Conservation (phyloP, 2,888 invertebrate species). For the Agrotis exclamationis region DNA sequence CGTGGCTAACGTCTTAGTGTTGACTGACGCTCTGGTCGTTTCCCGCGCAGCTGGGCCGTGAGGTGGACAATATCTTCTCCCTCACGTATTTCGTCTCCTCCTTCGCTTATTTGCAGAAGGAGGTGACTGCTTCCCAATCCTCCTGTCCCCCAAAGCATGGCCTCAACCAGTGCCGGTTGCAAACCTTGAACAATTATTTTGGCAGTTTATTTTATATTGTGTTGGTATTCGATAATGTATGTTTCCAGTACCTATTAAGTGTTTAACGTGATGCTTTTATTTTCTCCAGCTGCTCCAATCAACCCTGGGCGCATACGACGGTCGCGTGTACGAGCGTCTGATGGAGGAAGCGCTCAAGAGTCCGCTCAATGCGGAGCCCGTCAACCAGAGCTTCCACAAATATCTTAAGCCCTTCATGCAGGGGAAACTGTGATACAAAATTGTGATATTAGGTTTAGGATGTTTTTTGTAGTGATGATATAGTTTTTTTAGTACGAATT, state of each 20-base stretch:
- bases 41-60: too few species aligned
- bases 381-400: slow-evolving; percentile 93
- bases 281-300: slow-evolving; percentile 88
- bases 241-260: background rate
- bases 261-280: too few species aligned
- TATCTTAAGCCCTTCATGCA: slow-evolving; percentile 95
- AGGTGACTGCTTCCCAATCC: too few species aligned
- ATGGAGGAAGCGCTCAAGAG: slow-evolving; percentile 95
- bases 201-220: background rate
- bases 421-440: slow-evolving; percentile 91
- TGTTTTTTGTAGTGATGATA: background rate
- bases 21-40: too few species aligned
- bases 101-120: too few species aligned
- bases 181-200: background rate
- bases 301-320: slow-evolving; percentile 95
- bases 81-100: too few species aligned
- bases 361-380: slow-evolving; percentile 94
- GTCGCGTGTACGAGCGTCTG: slow-evolving; percentile 95
- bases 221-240: too few species aligned
- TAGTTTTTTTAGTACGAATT: background rate
- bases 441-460: slow-evolving; percentile 21
- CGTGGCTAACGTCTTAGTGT: too few species aligned
- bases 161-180: background rate
- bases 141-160: too few species aligned
- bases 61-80: too few species aligned